These are phyloP conservation scores for Pelusios castaneus DNA, from an alignment of 2,113 vertebrate genomes.

Conservation along the genomic window DNA sequence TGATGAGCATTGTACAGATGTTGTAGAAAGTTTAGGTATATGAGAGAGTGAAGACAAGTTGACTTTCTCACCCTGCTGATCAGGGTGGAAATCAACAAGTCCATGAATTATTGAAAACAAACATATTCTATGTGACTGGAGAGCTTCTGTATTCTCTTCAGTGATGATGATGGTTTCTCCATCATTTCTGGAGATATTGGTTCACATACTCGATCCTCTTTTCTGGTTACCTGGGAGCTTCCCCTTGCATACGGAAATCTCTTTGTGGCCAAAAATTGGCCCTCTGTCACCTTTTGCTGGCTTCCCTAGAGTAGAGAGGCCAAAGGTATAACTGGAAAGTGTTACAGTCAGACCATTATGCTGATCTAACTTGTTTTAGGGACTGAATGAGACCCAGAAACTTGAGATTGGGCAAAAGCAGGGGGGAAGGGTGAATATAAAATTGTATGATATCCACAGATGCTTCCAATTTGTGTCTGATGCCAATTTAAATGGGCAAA, in stretches of 20 bases:
- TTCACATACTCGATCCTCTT: neutral
- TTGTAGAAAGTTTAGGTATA: neutral
- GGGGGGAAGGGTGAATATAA: neutral
- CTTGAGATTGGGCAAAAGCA: neutral
- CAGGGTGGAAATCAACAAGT: neutral
- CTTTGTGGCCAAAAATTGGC: neutral
- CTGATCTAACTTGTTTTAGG: neutral
- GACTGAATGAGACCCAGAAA: neutral
- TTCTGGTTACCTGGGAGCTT: neutral
- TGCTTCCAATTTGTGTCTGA: neutral
- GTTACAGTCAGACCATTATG: neutral
- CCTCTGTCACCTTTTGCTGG: neutral
- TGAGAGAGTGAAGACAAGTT: accelerated
- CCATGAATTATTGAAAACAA: neutral
- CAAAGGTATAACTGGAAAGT: neutral
- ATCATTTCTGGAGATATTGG: neutral
- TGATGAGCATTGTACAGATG: neutral
- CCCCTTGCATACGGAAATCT: neutral
- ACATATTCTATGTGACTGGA: neutral
- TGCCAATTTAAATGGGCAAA: neutral
- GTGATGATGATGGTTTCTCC: neutral
- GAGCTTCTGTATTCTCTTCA: neutral
- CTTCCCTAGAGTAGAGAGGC: neutral
- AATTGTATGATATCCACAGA: neutral
- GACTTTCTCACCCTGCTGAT: neutral